Conservation (phyloP, 2,797 vertebrate species). For the Sitta carolinensis region DNA sequence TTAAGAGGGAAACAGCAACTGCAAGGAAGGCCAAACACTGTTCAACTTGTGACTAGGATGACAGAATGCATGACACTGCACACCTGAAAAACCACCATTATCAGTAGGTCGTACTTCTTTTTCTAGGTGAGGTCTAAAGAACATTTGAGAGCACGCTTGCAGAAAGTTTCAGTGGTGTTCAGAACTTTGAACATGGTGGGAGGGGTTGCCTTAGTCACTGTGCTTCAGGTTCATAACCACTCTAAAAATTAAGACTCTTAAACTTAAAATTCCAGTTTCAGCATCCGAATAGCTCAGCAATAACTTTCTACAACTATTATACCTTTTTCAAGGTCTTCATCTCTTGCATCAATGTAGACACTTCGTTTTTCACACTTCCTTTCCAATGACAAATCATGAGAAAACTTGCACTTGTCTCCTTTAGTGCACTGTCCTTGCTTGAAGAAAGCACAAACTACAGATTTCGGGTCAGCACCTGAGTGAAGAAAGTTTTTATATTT, state of each 20-base stretch:
- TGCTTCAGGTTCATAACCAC: neutral
- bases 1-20: neutral
- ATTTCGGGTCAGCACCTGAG: slow-evolving; percentile 95
- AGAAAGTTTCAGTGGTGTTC: neutral
- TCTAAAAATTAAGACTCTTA: neutral
- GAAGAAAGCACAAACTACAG: slow-evolving; percentile 96
- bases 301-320: neutral
- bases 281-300: neutral
- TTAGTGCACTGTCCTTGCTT: slow-evolving; percentile 99
- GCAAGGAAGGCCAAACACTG: neutral
- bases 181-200: fast-evolving
- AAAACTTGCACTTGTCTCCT: slow-evolving; percentile 98
- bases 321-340: slow-evolving; percentile 96
- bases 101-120: neutral
- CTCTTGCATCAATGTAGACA: slow-evolving; percentile 93
- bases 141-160: neutral
- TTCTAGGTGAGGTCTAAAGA: neutral
- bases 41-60: neutral
- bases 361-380: slow-evolving; percentile 96
- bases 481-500: neutral
- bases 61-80: neutral
- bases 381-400: slow-evolving; percentile 94
- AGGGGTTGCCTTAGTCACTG: neutral
- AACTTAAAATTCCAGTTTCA: neutral
- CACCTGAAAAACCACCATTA: neutral